These are phyloP conservation scores for Proales similis DNA, from an alignment of 1,140 invertebrate species.

Conservation along the genomic window DNA sequence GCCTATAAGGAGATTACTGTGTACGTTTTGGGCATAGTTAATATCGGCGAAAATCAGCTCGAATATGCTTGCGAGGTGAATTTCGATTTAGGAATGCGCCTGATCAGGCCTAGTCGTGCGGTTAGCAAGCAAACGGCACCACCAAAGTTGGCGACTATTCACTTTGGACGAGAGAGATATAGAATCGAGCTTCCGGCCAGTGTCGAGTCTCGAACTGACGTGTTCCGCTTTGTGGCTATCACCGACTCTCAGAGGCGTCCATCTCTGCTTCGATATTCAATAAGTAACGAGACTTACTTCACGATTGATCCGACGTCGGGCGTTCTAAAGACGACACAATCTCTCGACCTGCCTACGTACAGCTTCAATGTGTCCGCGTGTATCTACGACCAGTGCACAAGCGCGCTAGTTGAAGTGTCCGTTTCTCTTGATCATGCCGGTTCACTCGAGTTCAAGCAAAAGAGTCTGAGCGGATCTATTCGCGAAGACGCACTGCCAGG, in stretches of 20 bases:
- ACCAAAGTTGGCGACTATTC: no score
- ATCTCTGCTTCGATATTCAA: not conserved
- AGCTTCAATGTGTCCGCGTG: slow-evolving; percentile 19
- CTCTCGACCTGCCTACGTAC: not conserved
- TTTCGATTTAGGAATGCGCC: no score
- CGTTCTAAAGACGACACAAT: not conserved
- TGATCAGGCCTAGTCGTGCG: no score
- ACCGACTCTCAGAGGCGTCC: not conserved
- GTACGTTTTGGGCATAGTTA: no score
- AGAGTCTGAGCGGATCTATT: slow-evolving; percentile 6
- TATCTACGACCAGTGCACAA: not conserved
- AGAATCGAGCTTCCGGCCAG: no score
- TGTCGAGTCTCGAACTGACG: not conserved
- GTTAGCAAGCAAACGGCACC: no score
- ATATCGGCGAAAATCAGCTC: no score
- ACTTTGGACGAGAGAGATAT: no score
- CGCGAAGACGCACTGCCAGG: slow-evolving; percentile 15
- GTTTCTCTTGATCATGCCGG: not conserved
- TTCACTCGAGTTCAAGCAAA: not conserved
- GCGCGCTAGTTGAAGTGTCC: not conserved
- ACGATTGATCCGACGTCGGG: not conserved
- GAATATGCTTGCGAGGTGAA: no score
- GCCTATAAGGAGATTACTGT: no score
- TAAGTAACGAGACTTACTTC: not conserved
- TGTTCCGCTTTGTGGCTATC: slow-evolving; percentile 5